Base-by-base conservation (phyloP, 2,797 vertebrate species). In the Myiotriccus ornatus region DNA sequence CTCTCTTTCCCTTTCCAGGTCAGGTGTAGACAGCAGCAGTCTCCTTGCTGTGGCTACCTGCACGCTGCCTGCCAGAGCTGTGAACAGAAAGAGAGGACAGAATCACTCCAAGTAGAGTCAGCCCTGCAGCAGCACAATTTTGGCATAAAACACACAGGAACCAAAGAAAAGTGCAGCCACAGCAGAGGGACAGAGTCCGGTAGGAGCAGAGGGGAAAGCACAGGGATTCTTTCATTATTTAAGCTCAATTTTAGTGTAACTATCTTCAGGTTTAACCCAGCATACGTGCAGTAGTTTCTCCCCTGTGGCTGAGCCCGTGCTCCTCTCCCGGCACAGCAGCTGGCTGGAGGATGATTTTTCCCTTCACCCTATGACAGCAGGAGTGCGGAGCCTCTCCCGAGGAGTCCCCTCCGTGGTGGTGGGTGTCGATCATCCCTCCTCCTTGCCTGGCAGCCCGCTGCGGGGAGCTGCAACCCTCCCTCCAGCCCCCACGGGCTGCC, bases 331-430 rank as follows among this genome's bases (percentile, higher is more conserved):
- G 49, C 76, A 27, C 52, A 64, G 64, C 76, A 63, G 6, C 0
- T 50, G 23, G 37, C 21, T 0, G 0, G 30, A 32, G 53, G 75
- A 35, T 14, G 53, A 7, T 14, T 81, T 59, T 41, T 11, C 76
- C 25, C 52, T 23, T 30, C 2, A 0, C 6, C 24, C 37, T 0
- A 0, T 1, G 1, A 4, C 62, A 56, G 50, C 71, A 12, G 34
- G 46, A 30, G 34, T 0, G 5, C 0, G 0, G 32, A 85, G 32
- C 62, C 44, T 34, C 28, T 79, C 67, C 43, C 1, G 2, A 19
- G 35, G 35, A 3, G 12, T 53, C 25, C 23, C 25, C 32, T 73
- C 32, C 20, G 32, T 0, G 1, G 15, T 2, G 2, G 7, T 7
- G n/a, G 50, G 32, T 67, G 41, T 19, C 0, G 6, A 60, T 62